These are phyloP conservation scores for Drosophila lini DNA, from an alignment of 1,140 invertebrate genomes.

Conservation along the genomic window DNA sequence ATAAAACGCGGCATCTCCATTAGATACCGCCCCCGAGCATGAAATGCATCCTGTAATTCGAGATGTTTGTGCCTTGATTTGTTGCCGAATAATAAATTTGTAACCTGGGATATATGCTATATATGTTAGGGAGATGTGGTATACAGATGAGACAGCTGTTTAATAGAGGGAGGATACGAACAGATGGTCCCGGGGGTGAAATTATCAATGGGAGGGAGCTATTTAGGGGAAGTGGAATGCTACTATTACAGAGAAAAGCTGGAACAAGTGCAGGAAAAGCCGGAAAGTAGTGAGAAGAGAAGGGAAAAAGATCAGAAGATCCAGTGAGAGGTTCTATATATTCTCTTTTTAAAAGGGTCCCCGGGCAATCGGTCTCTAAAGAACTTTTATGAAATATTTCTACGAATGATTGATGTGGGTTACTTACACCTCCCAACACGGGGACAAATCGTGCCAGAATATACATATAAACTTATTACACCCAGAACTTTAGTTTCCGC, in stretches of 20 bases:
- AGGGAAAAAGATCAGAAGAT: too few relatives aligned
- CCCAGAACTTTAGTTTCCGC: slow-evolving; percentile 1
- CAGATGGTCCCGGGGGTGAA: slow-evolving; percentile 31
- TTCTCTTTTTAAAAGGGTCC: neutral
- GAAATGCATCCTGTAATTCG: slow-evolving; percentile 53
- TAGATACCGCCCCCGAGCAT: slow-evolving; percentile 30
- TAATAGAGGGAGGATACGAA: neutral
- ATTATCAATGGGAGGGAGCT: slow-evolving; percentile 3
- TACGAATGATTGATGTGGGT: slow-evolving; percentile 3
- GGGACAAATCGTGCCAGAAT: neutral
- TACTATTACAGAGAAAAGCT: neutral
- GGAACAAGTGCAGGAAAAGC: neutral
- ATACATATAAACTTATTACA: neutral
- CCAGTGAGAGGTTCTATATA: neutral
- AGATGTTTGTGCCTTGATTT: slow-evolving; percentile 16
- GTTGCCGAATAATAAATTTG: slow-evolving; percentile 24
- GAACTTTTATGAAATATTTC: neutral
- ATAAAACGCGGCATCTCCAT: slow-evolving; percentile 1
- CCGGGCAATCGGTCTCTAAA: too few relatives aligned
- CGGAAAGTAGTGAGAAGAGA: neutral
- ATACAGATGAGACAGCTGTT: slow-evolving; percentile 13
- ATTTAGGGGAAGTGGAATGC: neutral
- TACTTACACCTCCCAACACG: neutral
- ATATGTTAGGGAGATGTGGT: neutral
- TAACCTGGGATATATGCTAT: neutral